phyloP scores from a whole-genome alignment of 37 sponge, comb jelly and placozoan species.

The Aplysina aerophoba region DNA sequence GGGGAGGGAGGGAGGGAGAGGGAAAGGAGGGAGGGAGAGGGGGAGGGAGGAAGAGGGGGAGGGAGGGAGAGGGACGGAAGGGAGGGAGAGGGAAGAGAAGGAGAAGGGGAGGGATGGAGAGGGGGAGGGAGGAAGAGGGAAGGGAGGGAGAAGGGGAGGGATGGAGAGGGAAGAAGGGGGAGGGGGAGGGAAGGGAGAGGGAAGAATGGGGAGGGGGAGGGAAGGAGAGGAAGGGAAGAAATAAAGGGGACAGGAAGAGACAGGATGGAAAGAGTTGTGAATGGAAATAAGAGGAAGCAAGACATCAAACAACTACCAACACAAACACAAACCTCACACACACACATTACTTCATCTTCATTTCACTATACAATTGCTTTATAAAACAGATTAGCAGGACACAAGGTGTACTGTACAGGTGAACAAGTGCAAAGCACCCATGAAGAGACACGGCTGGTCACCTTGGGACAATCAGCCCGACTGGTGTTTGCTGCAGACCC shows the following conservation, averaged over 20 bases:
- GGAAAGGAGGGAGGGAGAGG: neutral
- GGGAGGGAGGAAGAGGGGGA: too few species aligned
- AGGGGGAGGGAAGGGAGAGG: constrained; percentile 18
- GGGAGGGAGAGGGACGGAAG: too few species aligned
- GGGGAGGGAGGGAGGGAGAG: neutral
- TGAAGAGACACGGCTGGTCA: too few species aligned
- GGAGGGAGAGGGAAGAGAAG: neutral
- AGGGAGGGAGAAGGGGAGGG: neutral
- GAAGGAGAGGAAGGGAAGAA: neutral
- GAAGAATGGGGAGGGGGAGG: neutral
- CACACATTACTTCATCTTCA: too few species aligned
- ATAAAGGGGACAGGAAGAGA: neutral
- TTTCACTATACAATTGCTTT: too few species aligned
- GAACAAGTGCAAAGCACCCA: too few species aligned
- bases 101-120: neutral
- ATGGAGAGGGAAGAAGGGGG: neutral
- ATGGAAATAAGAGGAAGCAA: neutral
- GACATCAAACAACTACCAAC: neutral
- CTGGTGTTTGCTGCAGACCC: too few species aligned
- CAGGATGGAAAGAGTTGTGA: neutral
- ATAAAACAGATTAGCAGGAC: too few species aligned
- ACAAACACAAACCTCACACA: too few species aligned
- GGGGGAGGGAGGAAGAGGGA: constrained; percentile 27
- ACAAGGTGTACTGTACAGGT: too few species aligned
- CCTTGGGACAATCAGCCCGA: too few species aligned